These are phyloP conservation scores for Abrostola tripartita DNA, from an alignment of 2,888 invertebrate species.

Conservation along the genomic window DNA sequence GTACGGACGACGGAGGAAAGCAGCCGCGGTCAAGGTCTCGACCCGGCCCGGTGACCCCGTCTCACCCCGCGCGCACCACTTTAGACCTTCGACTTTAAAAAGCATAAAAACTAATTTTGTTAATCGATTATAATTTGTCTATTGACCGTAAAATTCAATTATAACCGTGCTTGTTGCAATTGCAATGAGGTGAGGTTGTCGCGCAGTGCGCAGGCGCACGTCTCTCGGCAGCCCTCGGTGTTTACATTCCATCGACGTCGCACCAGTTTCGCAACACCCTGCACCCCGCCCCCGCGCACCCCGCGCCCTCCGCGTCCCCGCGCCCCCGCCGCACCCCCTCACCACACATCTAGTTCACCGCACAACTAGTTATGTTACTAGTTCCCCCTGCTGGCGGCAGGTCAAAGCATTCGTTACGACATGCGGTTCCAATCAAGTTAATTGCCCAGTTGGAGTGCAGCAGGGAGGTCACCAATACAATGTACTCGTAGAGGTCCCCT, in stretches of 20 bases:
- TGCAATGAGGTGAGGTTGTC: not conserved
- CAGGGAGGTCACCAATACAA: too few species aligned
- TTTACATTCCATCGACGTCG: not conserved
- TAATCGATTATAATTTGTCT: conserved; percentile 28
- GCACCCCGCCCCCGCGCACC: not conserved
- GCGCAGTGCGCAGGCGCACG: not conserved
- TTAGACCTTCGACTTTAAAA: conserved; percentile 26
- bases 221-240: not conserved
- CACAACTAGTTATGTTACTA: too few species aligned
- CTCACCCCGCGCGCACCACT: conserved; percentile 1
- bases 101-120: conserved; percentile 21
- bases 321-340: not conserved
- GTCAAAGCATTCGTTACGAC: too few species aligned
- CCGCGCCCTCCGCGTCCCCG: not conserved
- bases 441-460: too few species aligned
- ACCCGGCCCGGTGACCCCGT: conserved; percentile 9
- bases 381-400: too few species aligned
- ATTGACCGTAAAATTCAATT: conserved; percentile 30
- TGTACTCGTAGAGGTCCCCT: too few species aligned
- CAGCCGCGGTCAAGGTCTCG: conserved; percentile 39
- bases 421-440: too few species aligned
- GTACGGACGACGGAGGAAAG: conserved; percentile 15
- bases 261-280: not conserved
- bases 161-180: conserved; percentile 7
- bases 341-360: too few species aligned